Evolutionary conservation across 2,888 invertebrate genomes (phyloP).

Genomic region (Watsonalla binaria): DNA sequence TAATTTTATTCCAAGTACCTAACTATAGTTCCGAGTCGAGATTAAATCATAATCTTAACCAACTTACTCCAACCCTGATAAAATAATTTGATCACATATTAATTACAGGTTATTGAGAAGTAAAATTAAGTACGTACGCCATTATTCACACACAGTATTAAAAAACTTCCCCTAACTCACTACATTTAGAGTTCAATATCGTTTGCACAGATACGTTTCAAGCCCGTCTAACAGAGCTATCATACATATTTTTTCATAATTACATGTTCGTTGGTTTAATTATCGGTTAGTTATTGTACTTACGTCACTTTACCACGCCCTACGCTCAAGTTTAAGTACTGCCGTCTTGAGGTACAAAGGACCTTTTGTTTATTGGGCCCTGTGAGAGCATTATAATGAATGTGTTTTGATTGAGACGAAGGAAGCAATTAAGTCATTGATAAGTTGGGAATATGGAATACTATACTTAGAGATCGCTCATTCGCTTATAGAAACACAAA

Average conservation of each 20-base stretch:
- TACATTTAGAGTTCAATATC: background rate
- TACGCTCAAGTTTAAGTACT: conserved; percentile 43
- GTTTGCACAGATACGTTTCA: conserved; percentile 10
- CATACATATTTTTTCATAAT: conserved; percentile 43
- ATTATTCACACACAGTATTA: background rate
- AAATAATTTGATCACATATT: background rate
- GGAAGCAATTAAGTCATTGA: conserved; percentile 60
- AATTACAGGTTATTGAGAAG: background rate
- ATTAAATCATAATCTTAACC: background rate
- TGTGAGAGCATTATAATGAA: conserved; percentile 58
- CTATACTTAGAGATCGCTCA: too few relatives aligned
- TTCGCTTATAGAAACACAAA: too few relatives aligned
- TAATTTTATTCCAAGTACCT: background rate
- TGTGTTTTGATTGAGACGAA: conserved; percentile 58
- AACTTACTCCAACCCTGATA: background rate
- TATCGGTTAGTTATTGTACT: conserved; percentile 60
- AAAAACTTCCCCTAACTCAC: conserved; percentile 1
- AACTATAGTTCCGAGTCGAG: background rate
- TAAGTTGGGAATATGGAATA: background rate
- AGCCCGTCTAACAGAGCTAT: conserved; percentile 23
- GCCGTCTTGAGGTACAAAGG: conserved; percentile 46
- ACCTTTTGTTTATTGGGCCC: conserved; percentile 61
- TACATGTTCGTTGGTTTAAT: conserved; percentile 61
- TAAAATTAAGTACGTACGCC: background rate
- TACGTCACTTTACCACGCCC: conserved; percentile 64